Conservation (phyloP, 2,888 invertebrate genomes). For the Bedellia somnulentella region DNA sequence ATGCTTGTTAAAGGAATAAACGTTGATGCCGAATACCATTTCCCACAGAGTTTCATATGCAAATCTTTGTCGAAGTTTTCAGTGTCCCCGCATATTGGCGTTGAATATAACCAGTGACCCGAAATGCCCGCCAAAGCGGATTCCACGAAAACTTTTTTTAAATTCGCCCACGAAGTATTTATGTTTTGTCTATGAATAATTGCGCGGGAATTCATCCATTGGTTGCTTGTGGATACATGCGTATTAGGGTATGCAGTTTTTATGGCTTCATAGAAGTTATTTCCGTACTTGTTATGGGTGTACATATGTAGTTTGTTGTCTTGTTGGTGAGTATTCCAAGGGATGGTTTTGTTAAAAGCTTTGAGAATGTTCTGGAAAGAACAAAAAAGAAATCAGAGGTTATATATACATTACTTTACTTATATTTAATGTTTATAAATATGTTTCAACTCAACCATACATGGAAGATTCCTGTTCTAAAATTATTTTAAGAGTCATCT, state of each 20-base stretch:
- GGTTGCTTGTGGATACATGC: conserved; percentile 26
- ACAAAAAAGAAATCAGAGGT: conserved; percentile 2
- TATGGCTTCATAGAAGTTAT: conserved; percentile 29
- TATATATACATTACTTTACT: too few relatives aligned
- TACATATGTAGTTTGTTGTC: conserved; percentile 29
- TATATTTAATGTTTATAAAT: too few relatives aligned
- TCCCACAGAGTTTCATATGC: conserved; percentile 58
- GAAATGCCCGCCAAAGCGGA: conserved; percentile 51
- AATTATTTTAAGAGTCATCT: too few relatives aligned
- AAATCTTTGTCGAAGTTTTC: conserved; percentile 26
- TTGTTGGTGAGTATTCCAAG: conserved; percentile 44
- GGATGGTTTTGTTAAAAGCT: conserved; percentile 47
- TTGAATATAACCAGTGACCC: conserved; percentile 48
- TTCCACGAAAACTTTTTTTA: conserved; percentile 48
- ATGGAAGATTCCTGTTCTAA: too few relatives aligned
- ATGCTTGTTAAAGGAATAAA: conserved; percentile 64
- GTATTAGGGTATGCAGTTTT: conserved; percentile 12
- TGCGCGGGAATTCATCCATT: conserved; percentile 28
- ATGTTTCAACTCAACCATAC: too few relatives aligned
- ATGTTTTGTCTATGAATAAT: conserved; percentile 51
- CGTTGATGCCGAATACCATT: conserved; percentile 70
- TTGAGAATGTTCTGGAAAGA: conserved; percentile 31
- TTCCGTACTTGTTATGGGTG: conserved; percentile 62
- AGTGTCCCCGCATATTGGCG: conserved; percentile 62
- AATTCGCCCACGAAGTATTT: conserved; percentile 58